phyloP scores from a whole-genome alignment of 1,140 invertebrate genomes.

The Steinernema khuongi region DNA sequence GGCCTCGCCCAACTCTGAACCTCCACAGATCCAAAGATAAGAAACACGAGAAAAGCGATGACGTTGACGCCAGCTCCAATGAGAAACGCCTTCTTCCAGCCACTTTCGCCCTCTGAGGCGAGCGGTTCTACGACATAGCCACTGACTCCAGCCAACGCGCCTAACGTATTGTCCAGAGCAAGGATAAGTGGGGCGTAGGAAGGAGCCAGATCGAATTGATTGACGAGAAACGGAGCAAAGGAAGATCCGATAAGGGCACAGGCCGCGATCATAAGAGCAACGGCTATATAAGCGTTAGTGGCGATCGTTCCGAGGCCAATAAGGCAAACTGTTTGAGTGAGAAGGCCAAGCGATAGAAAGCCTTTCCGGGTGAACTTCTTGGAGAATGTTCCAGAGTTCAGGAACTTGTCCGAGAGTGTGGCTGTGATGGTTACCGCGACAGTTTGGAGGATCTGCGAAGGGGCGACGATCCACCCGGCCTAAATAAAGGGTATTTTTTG shows the following conservation, averaged over 20 bases:
- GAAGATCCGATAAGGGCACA: slow-evolving; percentile 80
- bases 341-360: too few relatives aligned
- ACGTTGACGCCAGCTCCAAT: slow-evolving; percentile 55
- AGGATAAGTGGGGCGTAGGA: slow-evolving; percentile 94
- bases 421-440: neutral
- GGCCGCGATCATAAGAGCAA: slow-evolving; percentile 74
- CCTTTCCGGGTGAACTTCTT: too few relatives aligned
- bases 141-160: slow-evolving; percentile 87
- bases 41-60: slow-evolving; percentile 57
- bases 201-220: slow-evolving; percentile 94
- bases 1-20: too few relatives aligned
- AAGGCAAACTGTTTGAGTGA: slow-evolving; percentile 59
- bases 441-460: neutral
- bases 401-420: too few relatives aligned
- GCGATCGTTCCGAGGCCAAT: slow-evolving; percentile 19
- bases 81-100: slow-evolving; percentile 51
- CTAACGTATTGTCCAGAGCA: slow-evolving; percentile 94
- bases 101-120: slow-evolving; percentile 52
- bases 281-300: slow-evolving; percentile 62
- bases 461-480: neutral
- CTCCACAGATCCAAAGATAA: slow-evolving; percentile 58
- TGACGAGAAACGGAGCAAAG: slow-evolving; percentile 91
- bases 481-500: neutral
- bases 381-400: too few relatives aligned
- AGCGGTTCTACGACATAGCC: slow-evolving; percentile 81